These are phyloP conservation scores for Drosophila ambigua DNA, from an alignment of 1,140 invertebrate genomes.

Conservation along the genomic window DNA sequence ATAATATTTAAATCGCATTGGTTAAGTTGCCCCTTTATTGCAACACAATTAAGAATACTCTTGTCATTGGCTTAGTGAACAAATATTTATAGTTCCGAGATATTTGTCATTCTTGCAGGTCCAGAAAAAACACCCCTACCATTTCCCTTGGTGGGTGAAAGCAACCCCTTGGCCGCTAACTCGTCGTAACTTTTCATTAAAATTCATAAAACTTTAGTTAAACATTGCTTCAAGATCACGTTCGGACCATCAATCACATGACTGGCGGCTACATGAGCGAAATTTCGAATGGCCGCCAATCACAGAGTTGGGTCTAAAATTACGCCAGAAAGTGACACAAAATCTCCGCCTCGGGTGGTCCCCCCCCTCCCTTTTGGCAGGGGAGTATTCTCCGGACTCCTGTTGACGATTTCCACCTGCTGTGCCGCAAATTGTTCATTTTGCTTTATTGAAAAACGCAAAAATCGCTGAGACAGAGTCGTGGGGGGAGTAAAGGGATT, in stretches of 20 bases:
- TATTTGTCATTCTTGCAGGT: no score
- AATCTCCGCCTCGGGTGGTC: slow-evolving; percentile 50
- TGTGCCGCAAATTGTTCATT: slow-evolving; percentile 67
- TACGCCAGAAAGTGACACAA: slow-evolving; percentile 65
- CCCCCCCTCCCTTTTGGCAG: slow-evolving; percentile 2
- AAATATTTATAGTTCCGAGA: no score
- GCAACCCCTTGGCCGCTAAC: background rate
- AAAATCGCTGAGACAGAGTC: slow-evolving; percentile 33
- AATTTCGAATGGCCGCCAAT: slow-evolving; percentile 72
- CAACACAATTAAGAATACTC: no score
- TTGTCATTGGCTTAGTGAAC: no score
- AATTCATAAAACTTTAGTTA: slow-evolving; percentile 61
- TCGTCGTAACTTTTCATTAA: slow-evolving; percentile 51
- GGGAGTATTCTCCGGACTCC: background rate
- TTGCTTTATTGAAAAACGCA: slow-evolving; percentile 57
- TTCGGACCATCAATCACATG: slow-evolving; percentile 69
- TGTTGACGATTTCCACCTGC: slow-evolving; percentile 55
- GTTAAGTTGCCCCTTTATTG: no score
- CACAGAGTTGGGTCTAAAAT: slow-evolving; percentile 65
- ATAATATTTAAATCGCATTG: no score
- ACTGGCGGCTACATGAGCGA: slow-evolving; percentile 53
- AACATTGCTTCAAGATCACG: slow-evolving; percentile 50
- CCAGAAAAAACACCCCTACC: background rate
- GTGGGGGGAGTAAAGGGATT: slow-evolving; percentile 38
- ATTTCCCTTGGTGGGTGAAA: no score